Conservation (phyloP, 2,113 vertebrate species). For the Phainopepla nitens region DNA sequence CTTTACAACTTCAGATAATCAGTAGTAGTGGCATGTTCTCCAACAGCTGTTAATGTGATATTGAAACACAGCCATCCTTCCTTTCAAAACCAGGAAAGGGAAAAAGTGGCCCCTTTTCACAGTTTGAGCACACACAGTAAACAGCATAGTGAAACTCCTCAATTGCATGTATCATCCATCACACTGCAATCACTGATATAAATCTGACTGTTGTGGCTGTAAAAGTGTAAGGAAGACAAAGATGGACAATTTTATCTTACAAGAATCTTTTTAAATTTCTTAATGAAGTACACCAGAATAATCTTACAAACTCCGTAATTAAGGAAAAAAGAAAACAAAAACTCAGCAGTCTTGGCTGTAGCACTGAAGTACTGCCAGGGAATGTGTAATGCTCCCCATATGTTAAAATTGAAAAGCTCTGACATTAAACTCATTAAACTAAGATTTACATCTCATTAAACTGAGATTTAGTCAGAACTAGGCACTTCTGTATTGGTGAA, state of each 20-base stretch:
- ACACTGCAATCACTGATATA: neutral
- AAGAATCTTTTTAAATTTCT: neutral
- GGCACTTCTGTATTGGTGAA: neutral
- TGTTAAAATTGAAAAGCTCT: neutral
- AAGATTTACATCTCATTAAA: neutral
- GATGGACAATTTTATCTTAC: neutral
- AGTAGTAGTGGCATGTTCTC: neutral
- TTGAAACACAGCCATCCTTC: neutral
- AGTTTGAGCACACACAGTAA: neutral
- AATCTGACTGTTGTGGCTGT: neutral
- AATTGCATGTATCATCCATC: rapidly evolving
- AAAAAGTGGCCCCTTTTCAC: neutral
- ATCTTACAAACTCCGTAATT: neutral
- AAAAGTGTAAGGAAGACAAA: neutral
- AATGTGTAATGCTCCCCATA: neutral
- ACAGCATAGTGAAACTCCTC: neutral
- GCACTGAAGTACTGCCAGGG: neutral
- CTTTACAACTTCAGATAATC: neutral
- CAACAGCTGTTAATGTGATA: neutral
- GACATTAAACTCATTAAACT: too few species aligned
- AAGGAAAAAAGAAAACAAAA: neutral
- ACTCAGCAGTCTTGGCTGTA: neutral
- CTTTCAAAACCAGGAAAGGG: neutral
- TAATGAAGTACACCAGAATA: neutral
- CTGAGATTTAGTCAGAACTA: neutral